phyloP scores from a whole-genome alignment of 2,888 invertebrate genomes.

The Coleophora deauratella region DNA sequence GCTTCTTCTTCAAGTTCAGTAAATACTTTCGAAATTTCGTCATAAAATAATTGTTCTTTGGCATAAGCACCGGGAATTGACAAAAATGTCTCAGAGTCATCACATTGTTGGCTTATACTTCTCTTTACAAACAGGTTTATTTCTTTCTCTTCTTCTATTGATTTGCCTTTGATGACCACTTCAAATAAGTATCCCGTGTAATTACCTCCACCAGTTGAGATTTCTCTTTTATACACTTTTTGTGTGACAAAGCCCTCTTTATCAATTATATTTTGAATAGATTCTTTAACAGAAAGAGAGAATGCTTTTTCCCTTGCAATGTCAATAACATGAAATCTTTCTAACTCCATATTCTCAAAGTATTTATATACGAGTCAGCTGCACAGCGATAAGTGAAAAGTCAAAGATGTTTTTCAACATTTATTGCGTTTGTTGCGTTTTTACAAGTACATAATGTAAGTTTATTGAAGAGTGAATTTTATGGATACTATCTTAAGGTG shows the following conservation, averaged over 20 bases:
- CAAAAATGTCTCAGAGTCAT: slow-evolving; percentile 22
- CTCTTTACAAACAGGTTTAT: slow-evolving; percentile 25
- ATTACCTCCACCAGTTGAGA: slow-evolving; percentile 21
- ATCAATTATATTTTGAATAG: slow-evolving; percentile 11
- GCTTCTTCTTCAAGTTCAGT: slow-evolving; percentile 32
- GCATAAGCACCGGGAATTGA: slow-evolving; percentile 23
- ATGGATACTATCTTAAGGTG: too few species aligned
- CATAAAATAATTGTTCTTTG: slow-evolving; percentile 34
- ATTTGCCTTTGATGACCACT: slow-evolving; percentile 22
- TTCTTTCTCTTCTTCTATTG: slow-evolving; percentile 32
- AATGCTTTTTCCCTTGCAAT: too few species aligned
- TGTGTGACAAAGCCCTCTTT: slow-evolving; percentile 16
- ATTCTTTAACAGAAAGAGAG: too few species aligned
- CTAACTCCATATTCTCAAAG: too few species aligned
- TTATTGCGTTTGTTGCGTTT: too few species aligned
- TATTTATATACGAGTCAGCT: too few species aligned
- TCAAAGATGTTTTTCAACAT: too few species aligned
- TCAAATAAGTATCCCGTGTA: slow-evolving; percentile 23
- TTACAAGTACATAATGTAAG: too few species aligned
- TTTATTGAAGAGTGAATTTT: too few species aligned
- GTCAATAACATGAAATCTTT: too few species aligned
- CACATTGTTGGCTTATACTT: slow-evolving; percentile 13
- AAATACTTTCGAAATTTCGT: slow-evolving; percentile 31
- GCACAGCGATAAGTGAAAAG: too few species aligned
- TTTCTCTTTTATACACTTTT: slow-evolving; percentile 12